Evolutionary conservation across 2,888 invertebrate species (phyloP), one percentile per base, ranked within the genome.

Genomic region (Tetranychus piercei): DNA sequence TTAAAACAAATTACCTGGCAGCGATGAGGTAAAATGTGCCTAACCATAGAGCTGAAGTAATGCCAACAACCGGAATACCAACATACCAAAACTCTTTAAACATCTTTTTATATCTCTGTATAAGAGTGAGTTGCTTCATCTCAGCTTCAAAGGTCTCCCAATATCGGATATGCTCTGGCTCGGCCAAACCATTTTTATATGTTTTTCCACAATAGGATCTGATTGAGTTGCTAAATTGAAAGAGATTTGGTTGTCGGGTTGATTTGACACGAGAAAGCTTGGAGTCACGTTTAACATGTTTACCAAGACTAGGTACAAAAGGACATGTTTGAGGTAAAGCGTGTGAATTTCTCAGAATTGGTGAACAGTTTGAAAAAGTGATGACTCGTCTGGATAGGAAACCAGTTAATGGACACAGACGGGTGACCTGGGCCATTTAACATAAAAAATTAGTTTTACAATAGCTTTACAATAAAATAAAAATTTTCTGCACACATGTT

Each of bases 71-170:
- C 6, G 94, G 96, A 75, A 97, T 85, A 75, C 95, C 84, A 74
- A 97, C 90, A 83, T 97, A 94, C 92, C 97, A 97, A 84, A 97
- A 96, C 81, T 94, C 90, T 82, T 90, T 90, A 81, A 92, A 92
- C 89, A 95, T 91, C 80, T 89, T 85, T 82, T 93, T 94, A 83
- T 96, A 93, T 80, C 87, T 88, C 79, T 90, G 87, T 80, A 92
- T 88, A 3, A 94, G 81, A 1, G 88, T 86, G 79, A 84, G 81
- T 81, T 90, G 69, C 76, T 69, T 79, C 45, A 66, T 77, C 79
- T 67, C 73, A 44, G 20, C 72, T 44, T 72, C 72, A 44, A 43
- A 72, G 22, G 34, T 23, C 9, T 69, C 22, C 69, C 69, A 69
- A 11, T 69, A 23, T n/a, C 69, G 55, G 15, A 55, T 55, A 55